Percentiles rank a stretch among this genome's conserved stretches.
These are phyloP conservation scores for Lacerta bilineata DNA, from an alignment of 2,797 vertebrate species.

Conservation along the genomic window DNA sequence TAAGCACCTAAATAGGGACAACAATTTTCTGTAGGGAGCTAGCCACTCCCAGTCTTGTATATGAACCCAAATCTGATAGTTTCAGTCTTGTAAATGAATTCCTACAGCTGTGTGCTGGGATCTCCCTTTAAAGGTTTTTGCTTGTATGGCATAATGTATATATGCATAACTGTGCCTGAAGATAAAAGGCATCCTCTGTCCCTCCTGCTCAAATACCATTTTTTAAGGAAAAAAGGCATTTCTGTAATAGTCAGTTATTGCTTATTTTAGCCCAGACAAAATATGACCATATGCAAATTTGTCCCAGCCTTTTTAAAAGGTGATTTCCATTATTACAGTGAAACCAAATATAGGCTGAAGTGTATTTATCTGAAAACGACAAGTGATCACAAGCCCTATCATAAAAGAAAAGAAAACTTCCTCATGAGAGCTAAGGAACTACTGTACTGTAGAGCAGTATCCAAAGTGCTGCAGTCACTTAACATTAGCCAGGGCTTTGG, in stretches of 20 bases:
- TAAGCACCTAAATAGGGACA: not conserved
- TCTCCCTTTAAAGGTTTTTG: not conserved
- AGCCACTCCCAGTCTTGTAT: not conserved
- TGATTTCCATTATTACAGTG: not conserved
- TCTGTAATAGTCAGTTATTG: too few relatives aligned
- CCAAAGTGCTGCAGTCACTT: not conserved
- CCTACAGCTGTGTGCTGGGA: not conserved
- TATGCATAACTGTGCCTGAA: not conserved
- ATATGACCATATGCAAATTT: not conserved
- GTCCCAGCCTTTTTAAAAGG: not conserved
- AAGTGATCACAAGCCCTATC: not conserved
- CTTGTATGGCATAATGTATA: not conserved
- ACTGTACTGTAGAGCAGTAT: not conserved
- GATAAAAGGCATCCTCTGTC: not conserved
- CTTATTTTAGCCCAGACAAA: not conserved
- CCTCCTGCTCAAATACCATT: not conserved
- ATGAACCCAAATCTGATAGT: not conserved
- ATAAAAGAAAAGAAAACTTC: slow-evolving; percentile 2
- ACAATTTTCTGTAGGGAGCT: not conserved
- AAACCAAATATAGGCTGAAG: not conserved
- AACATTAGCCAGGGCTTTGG: not conserved
- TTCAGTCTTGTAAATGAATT: not conserved
- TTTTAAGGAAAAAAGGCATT: too few relatives aligned
- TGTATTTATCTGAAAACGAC: not conserved
- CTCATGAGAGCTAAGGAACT: not conserved